phyloP scores from a whole-genome alignment of 2,888 invertebrate species.

The Callosobruchus maculatus region DNA sequence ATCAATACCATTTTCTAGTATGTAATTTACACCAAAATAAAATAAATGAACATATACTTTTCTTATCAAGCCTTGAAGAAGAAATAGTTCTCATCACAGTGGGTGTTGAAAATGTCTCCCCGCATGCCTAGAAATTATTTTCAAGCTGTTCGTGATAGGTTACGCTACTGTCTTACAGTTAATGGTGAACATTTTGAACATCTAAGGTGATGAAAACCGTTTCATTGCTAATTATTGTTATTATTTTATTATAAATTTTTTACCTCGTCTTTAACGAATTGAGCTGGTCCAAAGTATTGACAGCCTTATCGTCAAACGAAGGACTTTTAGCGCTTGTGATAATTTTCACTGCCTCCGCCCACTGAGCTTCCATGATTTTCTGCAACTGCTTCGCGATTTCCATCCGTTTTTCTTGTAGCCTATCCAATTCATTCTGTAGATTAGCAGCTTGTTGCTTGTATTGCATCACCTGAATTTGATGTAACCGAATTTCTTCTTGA shows the following conservation, averaged over 20 bases:
- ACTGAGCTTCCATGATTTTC: constrained; percentile 71
- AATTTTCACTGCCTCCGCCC: constrained; percentile 72
- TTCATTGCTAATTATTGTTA: no score
- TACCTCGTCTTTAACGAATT: constrained; percentile 37
- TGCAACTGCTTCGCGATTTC: constrained; percentile 65
- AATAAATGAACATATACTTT: no score
- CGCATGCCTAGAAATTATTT: no score
- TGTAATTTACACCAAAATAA: no score
- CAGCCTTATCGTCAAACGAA: constrained; percentile 3
- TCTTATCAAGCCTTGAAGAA: no score
- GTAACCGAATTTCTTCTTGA: constrained; percentile 69
- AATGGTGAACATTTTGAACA: no score
- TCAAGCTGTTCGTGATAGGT: no score
- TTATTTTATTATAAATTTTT: neutral
- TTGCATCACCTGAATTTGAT: constrained; percentile 67
- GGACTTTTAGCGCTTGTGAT: constrained; percentile 51
- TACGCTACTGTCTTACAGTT: no score
- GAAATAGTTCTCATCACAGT: no score
- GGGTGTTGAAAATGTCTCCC: no score
- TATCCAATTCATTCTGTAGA: constrained; percentile 57
- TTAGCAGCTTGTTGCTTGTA: constrained; percentile 63
- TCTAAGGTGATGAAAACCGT: no score
- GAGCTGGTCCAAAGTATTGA: constrained; percentile 32
- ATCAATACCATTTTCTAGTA: no score
- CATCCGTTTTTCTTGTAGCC: constrained; percentile 45